Conservation (phyloP, 2,113 vertebrate genomes). For the Gasterosteus nipponicus region DNA sequence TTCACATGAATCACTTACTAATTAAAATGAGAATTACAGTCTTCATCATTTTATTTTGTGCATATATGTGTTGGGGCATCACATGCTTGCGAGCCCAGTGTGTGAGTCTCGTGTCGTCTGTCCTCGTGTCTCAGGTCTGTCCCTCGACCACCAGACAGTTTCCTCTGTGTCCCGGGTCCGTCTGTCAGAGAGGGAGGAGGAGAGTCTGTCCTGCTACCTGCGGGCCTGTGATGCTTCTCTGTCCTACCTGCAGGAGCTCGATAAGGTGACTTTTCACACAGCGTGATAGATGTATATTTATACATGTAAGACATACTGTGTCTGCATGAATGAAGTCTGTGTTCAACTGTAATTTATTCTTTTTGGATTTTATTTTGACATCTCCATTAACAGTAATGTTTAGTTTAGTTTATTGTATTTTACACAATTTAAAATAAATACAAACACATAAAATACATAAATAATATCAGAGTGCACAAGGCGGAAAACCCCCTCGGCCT, state of each 20-base stretch:
- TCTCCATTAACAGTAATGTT: background rate
- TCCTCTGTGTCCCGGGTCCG: constrained; percentile 89
- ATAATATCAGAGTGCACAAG: no score
- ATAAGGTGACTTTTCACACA: constrained; percentile 84
- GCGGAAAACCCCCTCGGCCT: no score
- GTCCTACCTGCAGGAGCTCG: constrained; percentile 93
- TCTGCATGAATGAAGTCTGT: no score
- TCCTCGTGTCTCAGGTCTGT: constrained; percentile 84
- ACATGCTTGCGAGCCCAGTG: no score
- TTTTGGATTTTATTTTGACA: background rate
- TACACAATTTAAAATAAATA: no score
- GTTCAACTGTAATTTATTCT: background rate
- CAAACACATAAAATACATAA: no score
- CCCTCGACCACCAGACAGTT: constrained; percentile 89
- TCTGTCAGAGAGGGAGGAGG: constrained; percentile 91
- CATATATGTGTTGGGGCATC: background rate
- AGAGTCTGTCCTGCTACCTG: constrained; percentile 91
- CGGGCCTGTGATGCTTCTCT: constrained; percentile 88
- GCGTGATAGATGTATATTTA: background rate
- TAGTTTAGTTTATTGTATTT: background rate
- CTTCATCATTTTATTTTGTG: background rate
- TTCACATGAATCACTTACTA: background rate
- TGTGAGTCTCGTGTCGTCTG: background rate
- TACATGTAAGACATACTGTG: background rate
- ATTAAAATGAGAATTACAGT: background rate